A percentile compares a stretch with the other conserved stretches of the same genome.
These are phyloP conservation scores for Pseudomyrmex sp. DNA, from an alignment of 1,140 invertebrate genomes.

Conservation along the genomic window DNA sequence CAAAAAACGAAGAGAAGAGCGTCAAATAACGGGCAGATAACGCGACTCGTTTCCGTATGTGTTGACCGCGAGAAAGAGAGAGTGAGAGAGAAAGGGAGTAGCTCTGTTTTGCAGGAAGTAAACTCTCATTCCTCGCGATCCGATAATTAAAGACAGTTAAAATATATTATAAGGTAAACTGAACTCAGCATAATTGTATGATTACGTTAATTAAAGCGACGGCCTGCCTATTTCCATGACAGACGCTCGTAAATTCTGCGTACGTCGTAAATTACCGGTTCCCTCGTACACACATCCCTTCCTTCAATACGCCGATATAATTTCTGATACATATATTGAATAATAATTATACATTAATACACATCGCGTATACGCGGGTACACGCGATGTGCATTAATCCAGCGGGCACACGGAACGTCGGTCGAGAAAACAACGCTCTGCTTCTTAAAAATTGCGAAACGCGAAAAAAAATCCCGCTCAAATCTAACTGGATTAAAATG, in stretches of 20 bases:
- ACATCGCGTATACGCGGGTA: not conserved
- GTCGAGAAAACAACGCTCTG: no score
- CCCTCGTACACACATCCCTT: not conserved
- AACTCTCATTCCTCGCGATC: not conserved
- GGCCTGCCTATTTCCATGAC: constrained; percentile 40
- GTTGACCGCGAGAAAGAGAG: not conserved
- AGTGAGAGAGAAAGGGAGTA: not conserved
- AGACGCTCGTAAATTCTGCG: constrained; percentile 40
- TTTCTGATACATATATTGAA: constrained; percentile 57
- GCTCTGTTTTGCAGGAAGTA: not conserved
- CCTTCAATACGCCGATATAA: constrained; percentile 33
- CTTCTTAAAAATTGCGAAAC: not conserved
- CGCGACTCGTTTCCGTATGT: not conserved
- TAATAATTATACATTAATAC: constrained; percentile 48
- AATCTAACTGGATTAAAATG: not conserved
- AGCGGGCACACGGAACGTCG: not conserved
- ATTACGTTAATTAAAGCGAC: constrained; percentile 49
- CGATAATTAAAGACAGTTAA: constrained; percentile 47
- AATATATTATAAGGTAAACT: constrained; percentile 22
- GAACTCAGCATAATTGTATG: constrained; percentile 32
- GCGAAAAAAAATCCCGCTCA: not conserved
- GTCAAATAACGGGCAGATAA: not conserved
- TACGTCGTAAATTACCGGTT: constrained; percentile 46
- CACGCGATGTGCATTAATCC: not conserved
- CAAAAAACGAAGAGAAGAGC: not conserved